Evolutionary conservation across 2,797 vertebrate species (phyloP).

Genomic region (Caiman crocodilus): DNA sequence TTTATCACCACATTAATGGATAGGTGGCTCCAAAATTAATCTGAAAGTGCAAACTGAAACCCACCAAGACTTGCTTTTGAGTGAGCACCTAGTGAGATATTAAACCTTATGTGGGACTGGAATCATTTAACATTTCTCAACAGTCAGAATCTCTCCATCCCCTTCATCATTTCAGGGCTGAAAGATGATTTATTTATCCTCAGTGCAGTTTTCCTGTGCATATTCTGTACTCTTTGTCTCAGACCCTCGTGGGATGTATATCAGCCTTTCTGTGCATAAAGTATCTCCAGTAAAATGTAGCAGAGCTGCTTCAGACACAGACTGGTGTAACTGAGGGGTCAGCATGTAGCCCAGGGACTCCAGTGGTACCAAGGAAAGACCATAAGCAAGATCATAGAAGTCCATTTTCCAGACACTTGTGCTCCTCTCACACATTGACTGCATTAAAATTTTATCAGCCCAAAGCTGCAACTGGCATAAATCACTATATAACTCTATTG

Average conservation of each 20-base stretch:
- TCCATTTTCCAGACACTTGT: not conserved
- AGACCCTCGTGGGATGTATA: not conserved
- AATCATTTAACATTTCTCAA: not conserved
- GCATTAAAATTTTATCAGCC: not conserved
- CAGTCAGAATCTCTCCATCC: not conserved
- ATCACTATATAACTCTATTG: not conserved
- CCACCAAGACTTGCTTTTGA: not conserved
- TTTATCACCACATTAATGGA: slow-evolving; percentile 33
- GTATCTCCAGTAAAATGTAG: not conserved
- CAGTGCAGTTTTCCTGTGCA: not conserved
- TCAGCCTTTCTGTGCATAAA: not conserved
- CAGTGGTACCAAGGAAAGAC: not conserved
- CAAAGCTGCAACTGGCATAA: not conserved
- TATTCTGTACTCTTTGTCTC: not conserved
- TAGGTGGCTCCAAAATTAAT: slow-evolving; percentile 30
- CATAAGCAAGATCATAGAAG: accelerated
- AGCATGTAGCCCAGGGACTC: not conserved
- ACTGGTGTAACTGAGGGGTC: not conserved
- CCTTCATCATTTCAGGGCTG: not conserved
- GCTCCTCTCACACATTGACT: not conserved
- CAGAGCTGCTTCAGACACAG: not conserved
- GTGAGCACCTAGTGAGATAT: not conserved
- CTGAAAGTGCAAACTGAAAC: slow-evolving; percentile 11
- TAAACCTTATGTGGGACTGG: not conserved
- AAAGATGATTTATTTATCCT: not conserved